Evolutionary conservation across 2,888 invertebrate species (phyloP), one percentile per base, ranked within the genome.

Genomic region (Diachrysia chrysitis): DNA sequence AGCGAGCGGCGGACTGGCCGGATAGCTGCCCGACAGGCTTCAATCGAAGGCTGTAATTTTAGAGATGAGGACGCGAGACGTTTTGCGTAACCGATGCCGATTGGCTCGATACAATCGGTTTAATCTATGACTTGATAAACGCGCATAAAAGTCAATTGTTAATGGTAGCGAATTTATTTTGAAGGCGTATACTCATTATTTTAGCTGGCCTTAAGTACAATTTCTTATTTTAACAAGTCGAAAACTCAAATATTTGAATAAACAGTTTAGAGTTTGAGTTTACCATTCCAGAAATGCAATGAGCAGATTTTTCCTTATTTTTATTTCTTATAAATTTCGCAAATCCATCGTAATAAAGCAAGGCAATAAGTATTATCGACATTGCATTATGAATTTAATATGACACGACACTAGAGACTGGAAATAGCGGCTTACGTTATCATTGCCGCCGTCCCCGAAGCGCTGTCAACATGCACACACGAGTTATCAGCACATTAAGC

Each of bases 1-100:
- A 81, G 83, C 86, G 87, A 81, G 83, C 86, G 87, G 78, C 81
- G 82, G 79, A 95, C 95, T 95, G 92, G 80, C 82, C 77, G 48
- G 9, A 94, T 94, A 92, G 79, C 81, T 76, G 48, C 48, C 12
- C 48, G 73, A 78, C 81, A 87, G 87, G 86, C 89, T 85, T 84
- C 82, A 71, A 77, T 74, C 85, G 88, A 89, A 91, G 91, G 90
- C 89, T 90, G 82, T 80, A 73, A 69, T 75, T 66, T 75, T 83
- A 86, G 86, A 87, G 87, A 84, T 86, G 85, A 85, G 80, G 79
- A 83, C 76, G 71, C 67, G 69, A 73, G 79, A 77, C 71, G 71
- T 75, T 89, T 87, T 87, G 86, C 86, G 87, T 85, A 87, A 88
- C 78, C 82, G 81, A 84, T 73, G 79, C 71, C 69, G 70, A 80